Evolutionary conservation across 2,797 vertebrate genomes (phyloP), one percentile per base, ranked within the genome.

Genomic region (Babyrousa celebensis): DNA sequence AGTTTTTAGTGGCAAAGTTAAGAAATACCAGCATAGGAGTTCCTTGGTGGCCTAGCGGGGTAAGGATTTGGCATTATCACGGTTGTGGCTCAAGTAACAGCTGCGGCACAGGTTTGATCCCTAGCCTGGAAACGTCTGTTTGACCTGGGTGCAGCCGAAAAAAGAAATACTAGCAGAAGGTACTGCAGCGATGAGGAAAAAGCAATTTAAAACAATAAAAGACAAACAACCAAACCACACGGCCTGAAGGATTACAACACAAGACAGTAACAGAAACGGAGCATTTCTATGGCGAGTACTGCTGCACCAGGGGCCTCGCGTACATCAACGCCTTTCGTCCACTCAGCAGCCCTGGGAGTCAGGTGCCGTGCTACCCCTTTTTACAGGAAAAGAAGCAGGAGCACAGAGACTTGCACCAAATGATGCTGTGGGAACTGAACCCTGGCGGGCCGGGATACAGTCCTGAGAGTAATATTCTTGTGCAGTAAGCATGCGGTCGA

Each of bases 351-450:
- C 25, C 60, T 43, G 12, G 36, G 29, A 29, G 9, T 18, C 68
- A 8, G 52, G 56, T 1, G 23, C 54, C 12, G 5, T 0, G 12
- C 11, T 1, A 16, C 3, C 29, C 74, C 27, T n/a, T 10, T n/a
- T 65, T 29, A 54, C 23, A 67, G 74, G 10, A 0, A 15, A 7
- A n/a, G 6, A 18, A 43, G 11, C 2, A 17, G 58, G 48, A 43
- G 40, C 70, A 32, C 20, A 14, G 40, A 60, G 32, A 20, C 56
- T 3, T 2, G 56, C n/a, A 58, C 74, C 48, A 12, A 5, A 14
- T 0, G 25, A 12, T 12, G 21, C 62, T 16, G 1, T 2, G 2
- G n/a, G 23, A 16, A 4, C 4, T 1, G 1, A 15, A 15, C 14
- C 23, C 25, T 1, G 1, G 29, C 20, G 12, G 77, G 40, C 67